Percentiles rank a stretch among this genome's conserved stretches.
Evolutionary conservation across 2,888 invertebrate species (phyloP).

Genomic region (Oxyteleia sp.): DNA sequence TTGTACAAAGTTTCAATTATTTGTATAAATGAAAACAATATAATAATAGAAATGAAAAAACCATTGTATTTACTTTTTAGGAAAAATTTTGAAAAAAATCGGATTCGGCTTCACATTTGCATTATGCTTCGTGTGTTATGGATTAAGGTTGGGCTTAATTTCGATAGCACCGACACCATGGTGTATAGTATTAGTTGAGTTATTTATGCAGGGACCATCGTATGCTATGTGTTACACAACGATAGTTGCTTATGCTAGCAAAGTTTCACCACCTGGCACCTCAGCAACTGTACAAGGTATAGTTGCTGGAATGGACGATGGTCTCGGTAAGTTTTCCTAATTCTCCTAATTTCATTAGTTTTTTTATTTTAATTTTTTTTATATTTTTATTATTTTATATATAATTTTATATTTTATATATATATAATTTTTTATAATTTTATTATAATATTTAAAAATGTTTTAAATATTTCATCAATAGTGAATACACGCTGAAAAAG

Average conservation of each 20-base stretch:
- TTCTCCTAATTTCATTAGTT: no score
- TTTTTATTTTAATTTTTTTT: no score
- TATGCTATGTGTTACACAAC: constrained; percentile 95
- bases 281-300: constrained; percentile 95
- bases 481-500: no score
- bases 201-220: constrained; percentile 94
- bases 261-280: constrained; percentile 90
- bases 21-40: no score
- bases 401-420: no score
- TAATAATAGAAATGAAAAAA: no score
- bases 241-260: constrained; percentile 91
- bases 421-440: no score
- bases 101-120: constrained; percentile 94
- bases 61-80: no score
- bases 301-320: constrained; percentile 96
- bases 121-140: constrained; percentile 93
- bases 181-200: constrained; percentile 94
- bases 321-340: constrained; percentile 90
- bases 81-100: constrained; percentile 93
- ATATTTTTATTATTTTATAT: constrained; percentile 14
- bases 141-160: constrained; percentile 92
- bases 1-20: no score
- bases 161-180: constrained; percentile 93
- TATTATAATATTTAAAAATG: no score
- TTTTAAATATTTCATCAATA: no score